Evolutionary conservation across 2,113 vertebrate genomes (phyloP).

Genomic region (Seriola dumerili): DNA sequence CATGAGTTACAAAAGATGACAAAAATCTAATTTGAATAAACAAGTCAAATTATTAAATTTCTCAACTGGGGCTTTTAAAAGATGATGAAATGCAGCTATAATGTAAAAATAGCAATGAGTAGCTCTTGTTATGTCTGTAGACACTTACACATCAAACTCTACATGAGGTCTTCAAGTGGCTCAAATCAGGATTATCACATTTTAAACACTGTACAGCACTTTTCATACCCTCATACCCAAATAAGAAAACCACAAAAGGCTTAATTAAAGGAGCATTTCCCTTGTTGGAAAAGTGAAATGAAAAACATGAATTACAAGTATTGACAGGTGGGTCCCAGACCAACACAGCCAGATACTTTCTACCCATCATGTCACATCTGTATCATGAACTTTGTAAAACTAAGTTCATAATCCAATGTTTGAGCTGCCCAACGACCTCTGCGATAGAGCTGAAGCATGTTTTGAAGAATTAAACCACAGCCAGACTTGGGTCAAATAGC

Average conservation of each 20-base stretch:
- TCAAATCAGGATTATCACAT: constrained; percentile 15
- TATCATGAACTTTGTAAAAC: background rate
- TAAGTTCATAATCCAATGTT: background rate
- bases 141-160: background rate
- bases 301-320: background rate
- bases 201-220: background rate
- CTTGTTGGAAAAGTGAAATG: background rate
- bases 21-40: background rate
- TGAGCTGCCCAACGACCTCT: constrained; percentile 37
- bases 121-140: background rate
- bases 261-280: background rate
- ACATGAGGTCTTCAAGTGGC: constrained; percentile 19
- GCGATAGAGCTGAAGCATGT: background rate
- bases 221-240: background rate
- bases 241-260: background rate
- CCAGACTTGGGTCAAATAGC: constrained; percentile 27
- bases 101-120: background rate
- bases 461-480: background rate
- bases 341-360: background rate
- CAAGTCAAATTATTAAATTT: background rate
- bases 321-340: background rate
- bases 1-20: background rate
- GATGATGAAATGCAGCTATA: background rate
- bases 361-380: background rate
- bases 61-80: background rate